Conservation (phyloP, 2,797 vertebrate species). For the Pachyuromys duprasi region DNA sequence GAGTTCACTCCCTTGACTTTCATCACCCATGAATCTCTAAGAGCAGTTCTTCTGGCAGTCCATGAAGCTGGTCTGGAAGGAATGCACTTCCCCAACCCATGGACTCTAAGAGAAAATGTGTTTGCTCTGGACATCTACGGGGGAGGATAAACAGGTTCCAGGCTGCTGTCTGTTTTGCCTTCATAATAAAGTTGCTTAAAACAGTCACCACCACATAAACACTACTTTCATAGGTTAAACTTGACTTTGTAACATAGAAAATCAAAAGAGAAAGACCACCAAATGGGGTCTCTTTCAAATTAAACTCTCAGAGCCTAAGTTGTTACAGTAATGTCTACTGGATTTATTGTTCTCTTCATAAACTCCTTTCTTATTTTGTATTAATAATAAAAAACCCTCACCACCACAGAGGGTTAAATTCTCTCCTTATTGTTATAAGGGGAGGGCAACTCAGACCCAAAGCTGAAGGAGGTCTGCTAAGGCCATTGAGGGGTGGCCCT, state of each 20-base stretch:
- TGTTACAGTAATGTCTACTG: background rate
- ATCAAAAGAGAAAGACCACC: background rate
- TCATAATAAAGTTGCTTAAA: slow-evolving; percentile 45
- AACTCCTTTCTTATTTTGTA: slow-evolving; percentile 43
- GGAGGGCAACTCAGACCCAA: background rate
- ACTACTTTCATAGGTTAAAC: background rate
- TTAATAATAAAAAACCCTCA: background rate
- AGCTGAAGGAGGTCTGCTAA: background rate
- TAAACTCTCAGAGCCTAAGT: background rate
- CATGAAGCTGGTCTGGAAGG: background rate
- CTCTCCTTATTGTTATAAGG: background rate
- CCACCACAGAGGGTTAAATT: background rate
- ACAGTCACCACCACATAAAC: background rate
- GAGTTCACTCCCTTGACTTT: slow-evolving; percentile 2
- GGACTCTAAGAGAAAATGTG: background rate
- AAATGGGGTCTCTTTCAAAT: background rate
- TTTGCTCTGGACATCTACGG: background rate
- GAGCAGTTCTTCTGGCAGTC: background rate
- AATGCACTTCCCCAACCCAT: background rate
- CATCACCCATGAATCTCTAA: background rate
- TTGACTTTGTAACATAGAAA: slow-evolving; percentile 28
- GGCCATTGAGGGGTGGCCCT: background rate
- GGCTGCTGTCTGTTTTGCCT: slow-evolving; percentile 4
- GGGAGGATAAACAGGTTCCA: background rate
- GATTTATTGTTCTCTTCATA: slow-evolving; percentile 36